A percentile compares a stretch with the other conserved stretches of the same genome.
phyloP scores from a whole-genome alignment of 2,888 invertebrate genomes.

The Microctonus hyperodae region DNA sequence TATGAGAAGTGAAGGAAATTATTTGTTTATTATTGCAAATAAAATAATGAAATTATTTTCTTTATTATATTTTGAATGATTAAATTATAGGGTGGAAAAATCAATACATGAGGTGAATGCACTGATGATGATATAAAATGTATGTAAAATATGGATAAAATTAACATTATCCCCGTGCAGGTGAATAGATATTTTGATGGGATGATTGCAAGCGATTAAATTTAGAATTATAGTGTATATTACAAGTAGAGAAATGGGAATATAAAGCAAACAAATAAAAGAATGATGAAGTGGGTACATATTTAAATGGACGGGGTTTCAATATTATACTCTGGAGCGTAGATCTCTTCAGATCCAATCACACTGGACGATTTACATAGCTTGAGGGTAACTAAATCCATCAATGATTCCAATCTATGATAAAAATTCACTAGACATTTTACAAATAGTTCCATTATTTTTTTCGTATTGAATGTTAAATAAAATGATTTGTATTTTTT shows the following conservation, averaged over 20 bases:
- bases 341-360: conserved; percentile 25
- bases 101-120: too few species aligned
- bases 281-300: background rate
- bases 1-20: background rate
- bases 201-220: background rate
- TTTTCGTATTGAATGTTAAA: background rate
- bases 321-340: background rate
- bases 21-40: background rate
- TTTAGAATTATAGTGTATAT: background rate
- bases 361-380: conserved; percentile 10
- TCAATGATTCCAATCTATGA: background rate
- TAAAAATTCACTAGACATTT: conserved; percentile 14
- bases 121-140: too few species aligned
- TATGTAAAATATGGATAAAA: background rate
- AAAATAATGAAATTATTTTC: background rate
- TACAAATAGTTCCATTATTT: conserved; percentile 1
- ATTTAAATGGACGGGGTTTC: conserved; percentile 26
- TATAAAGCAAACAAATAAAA: background rate
- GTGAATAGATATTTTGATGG: background rate
- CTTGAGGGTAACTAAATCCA: conserved; percentile 1
- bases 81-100: too few species aligned
- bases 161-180: too few species aligned
- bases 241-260: background rate
- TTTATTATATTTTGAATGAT: too few species aligned
- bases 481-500: background rate